Percentiles rank a stretch among this genome's conserved stretches.
These are phyloP conservation scores for Xiphias gladius DNA, from an alignment of 2,113 vertebrate species.

Conservation along the genomic window DNA sequence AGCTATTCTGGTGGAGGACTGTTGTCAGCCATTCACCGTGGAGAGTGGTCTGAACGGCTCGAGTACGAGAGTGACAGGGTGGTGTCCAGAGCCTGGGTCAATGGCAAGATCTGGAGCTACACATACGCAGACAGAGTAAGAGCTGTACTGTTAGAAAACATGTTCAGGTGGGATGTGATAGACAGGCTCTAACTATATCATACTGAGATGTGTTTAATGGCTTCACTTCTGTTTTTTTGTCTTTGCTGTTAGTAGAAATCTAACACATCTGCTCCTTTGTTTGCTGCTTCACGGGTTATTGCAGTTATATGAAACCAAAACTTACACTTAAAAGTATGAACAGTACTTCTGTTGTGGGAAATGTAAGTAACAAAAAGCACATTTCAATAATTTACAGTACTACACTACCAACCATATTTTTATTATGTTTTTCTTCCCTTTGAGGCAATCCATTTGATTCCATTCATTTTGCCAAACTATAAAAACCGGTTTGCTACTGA, in stretches of 20 bases:
- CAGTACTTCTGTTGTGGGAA: not conserved
- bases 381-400: not conserved
- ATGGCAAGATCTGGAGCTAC: constrained; percentile 99
- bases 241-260: constrained; percentile 10
- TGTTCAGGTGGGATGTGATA: not conserved
- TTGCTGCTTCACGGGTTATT: constrained; percentile 17
- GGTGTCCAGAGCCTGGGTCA: constrained; percentile 94
- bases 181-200: not conserved
- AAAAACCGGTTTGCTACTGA: constrained; percentile 15
- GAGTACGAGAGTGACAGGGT: constrained; percentile 96
- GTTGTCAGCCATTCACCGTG: constrained; percentile 93
- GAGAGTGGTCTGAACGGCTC: constrained; percentile 95
- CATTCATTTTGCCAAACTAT: constrained; percentile 18
- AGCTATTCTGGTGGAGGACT: constrained; percentile 92
- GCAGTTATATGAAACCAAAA: constrained; percentile 38
- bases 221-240: not conserved
- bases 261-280: constrained; percentile 6
- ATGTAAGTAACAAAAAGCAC: not conserved
- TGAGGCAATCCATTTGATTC: constrained; percentile 6
- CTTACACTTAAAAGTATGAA: constrained; percentile 4
- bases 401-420: not conserved
- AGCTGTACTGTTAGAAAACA: not conserved
- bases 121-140: constrained; percentile 96
- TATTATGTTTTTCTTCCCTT: not conserved
- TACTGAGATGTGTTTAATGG: constrained; percentile 31